Evolutionary conservation across 2,797 vertebrate genomes (phyloP), one percentile per base, ranked within the genome.

Genomic region (Epinephelus malabaricus): DNA sequence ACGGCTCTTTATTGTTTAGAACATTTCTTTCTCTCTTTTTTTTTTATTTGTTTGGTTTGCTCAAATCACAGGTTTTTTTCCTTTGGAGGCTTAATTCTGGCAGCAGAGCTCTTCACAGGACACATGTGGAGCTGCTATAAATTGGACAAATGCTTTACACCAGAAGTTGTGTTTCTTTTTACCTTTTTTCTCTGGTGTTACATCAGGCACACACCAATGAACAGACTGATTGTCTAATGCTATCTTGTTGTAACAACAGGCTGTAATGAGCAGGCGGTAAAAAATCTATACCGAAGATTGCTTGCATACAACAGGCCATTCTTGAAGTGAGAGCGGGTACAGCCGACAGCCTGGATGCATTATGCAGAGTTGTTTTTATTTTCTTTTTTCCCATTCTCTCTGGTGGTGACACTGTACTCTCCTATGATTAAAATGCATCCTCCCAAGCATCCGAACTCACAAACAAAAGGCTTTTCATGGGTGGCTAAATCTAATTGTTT

Each of bases 391-490:
- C 21, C 58, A 6, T 69, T 81, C 46, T 76, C 62, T 60, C 30
- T 13, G 34, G 30, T 15, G 7, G 72, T 72, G 82, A 83, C 80
- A 76, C 74, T 34, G 60, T 53, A 82, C 67, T 47, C 51, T 71
- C 25, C 45, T 18, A 76, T 88, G 84, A 91, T 91, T 94, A 88
- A 93, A 93, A 88, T 87, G 81, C 90, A 88, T 84, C 83, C 81
- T 88, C 83, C 77, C 76, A 75, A 83, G 86, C 81, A 83, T 85
- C 75, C 81, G 27, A 73, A 66, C 81, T 78, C 67, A 61, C 86
- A 88, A 91, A 90, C 89, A 93, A 91, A 91, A 86, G 72, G 84
- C 82, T 88, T 90, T 92, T 92, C 91, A 92, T 88, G 90, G 92
- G 67, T 92, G 90, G 85, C 88, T 92, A 88, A 87, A 91, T 92